phyloP scores from a whole-genome alignment of 2,888 invertebrate genomes.

The Chamaedrilus cognettii region DNA sequence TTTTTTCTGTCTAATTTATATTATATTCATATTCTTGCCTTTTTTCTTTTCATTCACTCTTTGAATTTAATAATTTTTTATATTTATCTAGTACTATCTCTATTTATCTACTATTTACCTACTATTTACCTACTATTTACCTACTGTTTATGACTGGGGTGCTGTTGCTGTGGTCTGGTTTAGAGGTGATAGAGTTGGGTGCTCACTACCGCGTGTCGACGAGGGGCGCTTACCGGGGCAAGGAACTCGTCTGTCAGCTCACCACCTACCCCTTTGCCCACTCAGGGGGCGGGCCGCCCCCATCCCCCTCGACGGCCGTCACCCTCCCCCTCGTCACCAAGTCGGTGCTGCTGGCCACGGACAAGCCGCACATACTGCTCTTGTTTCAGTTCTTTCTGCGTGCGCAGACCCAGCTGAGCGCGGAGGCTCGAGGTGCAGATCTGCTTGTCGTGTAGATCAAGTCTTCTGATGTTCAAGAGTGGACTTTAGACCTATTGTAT shows the following conservation, averaged over 20 bases:
- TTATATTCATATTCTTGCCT: slow-evolving; percentile 4
- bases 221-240: slow-evolving; percentile 7
- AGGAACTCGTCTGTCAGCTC: slow-evolving; percentile 13
- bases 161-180: too few relatives aligned
- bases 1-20: neutral
- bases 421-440: too few relatives aligned
- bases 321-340: neutral
- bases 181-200: neutral
- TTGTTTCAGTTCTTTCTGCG: slow-evolving; percentile 36
- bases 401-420: too few relatives aligned
- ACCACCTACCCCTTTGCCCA: neutral
- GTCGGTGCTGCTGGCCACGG: slow-evolving; percentile 23
- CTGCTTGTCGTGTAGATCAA: neutral
- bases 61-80: too few relatives aligned
- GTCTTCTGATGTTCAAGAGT: too few relatives aligned
- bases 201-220: slow-evolving; percentile 8
- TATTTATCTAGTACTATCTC: too few relatives aligned
- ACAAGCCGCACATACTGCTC: slow-evolving; percentile 32
- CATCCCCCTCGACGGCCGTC: neutral
- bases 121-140: too few relatives aligned
- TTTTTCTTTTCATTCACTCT: neutral
- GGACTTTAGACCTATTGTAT: neutral
- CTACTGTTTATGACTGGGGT: too few relatives aligned
- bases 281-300: neutral
- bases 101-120: too few relatives aligned